A percentile compares a stretch with the other conserved stretches of the same genome.
Conservation (phyloP, 2,888 invertebrate species). For the Thymelicus acteon region DNA sequence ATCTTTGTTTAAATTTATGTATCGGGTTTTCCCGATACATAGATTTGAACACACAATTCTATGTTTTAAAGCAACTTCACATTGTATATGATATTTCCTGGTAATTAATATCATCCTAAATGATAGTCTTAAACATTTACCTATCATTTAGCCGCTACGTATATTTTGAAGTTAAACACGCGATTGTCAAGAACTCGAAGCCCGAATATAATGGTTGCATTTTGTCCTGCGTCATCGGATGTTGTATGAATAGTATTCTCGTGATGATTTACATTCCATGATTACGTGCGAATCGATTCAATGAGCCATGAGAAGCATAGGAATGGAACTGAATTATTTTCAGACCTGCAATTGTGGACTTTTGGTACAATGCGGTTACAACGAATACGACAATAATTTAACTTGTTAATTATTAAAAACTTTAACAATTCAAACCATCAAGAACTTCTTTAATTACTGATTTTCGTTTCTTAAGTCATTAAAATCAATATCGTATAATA, state of each 20-base stretch:
- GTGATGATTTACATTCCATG: neutral
- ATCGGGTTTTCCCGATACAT: too few relatives aligned
- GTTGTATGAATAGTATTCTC: neutral
- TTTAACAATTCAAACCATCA: too few relatives aligned
- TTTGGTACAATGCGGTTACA: neutral
- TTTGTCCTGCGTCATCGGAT: constrained; percentile 2
- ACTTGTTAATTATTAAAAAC: neutral
- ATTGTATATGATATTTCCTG: too few relatives aligned
- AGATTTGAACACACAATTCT: too few relatives aligned
- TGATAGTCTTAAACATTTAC: too few relatives aligned
- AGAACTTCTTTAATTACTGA: neutral
- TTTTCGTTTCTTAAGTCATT: constrained; percentile 14
- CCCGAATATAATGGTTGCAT: neutral
- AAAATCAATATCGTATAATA: constrained; percentile 66
- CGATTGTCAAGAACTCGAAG: neutral
- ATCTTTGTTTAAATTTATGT: too few relatives aligned
- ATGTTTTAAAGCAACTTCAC: too few relatives aligned
- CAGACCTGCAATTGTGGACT: neutral
- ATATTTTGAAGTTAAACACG: neutral
- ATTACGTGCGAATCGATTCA: neutral
- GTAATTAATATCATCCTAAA: too few relatives aligned
- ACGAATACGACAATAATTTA: neutral
- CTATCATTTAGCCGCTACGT: too few relatives aligned
- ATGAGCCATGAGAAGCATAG: neutral
- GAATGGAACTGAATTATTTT: neutral